Conservation (phyloP, 1,140 invertebrate genomes). For the Musca vetustissima region DNA sequence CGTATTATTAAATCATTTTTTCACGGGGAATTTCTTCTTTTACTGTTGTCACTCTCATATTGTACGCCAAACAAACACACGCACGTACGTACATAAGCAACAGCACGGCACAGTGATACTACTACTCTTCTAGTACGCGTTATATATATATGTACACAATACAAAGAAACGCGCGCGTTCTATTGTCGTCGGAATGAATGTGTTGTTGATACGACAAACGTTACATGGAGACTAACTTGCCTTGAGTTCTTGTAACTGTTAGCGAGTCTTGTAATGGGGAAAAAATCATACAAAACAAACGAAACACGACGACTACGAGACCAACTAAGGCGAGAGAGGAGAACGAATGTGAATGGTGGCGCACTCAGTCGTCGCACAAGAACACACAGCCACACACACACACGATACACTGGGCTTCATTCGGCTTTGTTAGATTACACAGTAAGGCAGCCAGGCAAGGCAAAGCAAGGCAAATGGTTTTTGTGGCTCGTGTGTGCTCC, state of each 20-base stretch:
- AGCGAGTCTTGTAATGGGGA: constrained; percentile 16
- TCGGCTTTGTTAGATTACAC: not conserved
- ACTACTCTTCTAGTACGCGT: no score
- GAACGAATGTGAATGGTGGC: no score
- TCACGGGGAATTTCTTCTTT: no score
- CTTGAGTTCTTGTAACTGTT: constrained; percentile 19
- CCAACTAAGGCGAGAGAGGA: no score
- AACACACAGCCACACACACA: constrained; percentile 9
- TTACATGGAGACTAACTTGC: constrained; percentile 22
- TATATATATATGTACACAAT: no score
- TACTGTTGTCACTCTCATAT: no score
- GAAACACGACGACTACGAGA: not conserved
- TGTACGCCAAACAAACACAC: no score
- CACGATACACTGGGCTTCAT: not conserved
- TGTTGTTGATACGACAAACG: constrained; percentile 20
- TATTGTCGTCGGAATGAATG: not conserved
- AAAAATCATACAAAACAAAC: constrained; percentile 10
- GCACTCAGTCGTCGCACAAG: not conserved
- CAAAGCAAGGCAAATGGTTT: not conserved
- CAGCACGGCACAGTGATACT: no score
- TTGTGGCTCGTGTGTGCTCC: not conserved
- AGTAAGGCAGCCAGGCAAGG: no score
- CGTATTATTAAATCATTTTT: no score
- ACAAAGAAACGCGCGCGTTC: no score
- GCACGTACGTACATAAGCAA: no score